These are phyloP conservation scores for Sphecodes monilicornis DNA, from an alignment of 2,888 invertebrate genomes.

Conservation along the genomic window DNA sequence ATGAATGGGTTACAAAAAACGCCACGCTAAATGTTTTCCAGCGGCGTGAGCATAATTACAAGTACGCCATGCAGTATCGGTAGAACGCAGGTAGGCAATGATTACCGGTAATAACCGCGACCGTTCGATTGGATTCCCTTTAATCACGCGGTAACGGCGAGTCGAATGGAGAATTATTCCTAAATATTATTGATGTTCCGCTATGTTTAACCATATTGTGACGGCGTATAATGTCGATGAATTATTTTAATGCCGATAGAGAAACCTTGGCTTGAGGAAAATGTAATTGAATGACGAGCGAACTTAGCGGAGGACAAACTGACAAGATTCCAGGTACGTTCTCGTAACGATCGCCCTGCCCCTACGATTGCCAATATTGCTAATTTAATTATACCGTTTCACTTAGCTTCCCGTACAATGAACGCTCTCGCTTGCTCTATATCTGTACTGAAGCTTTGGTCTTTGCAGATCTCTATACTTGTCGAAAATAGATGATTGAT, in stretches of 20 bases:
- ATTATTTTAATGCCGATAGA: constrained; percentile 37
- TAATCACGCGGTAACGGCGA: constrained; percentile 9
- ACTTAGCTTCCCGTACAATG: no score
- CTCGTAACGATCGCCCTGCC: not conserved
- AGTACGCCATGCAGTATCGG: constrained; percentile 21
- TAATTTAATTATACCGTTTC: not conserved
- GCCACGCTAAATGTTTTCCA: constrained; percentile 55
- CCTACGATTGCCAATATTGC: not conserved
- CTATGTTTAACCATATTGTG: constrained; percentile 25
- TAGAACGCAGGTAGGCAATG: constrained; percentile 29
- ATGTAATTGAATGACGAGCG: constrained; percentile 36
- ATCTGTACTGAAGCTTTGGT: not conserved
- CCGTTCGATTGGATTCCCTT: constrained; percentile 48
- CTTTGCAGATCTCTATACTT: not conserved
- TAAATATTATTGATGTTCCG: constrained; percentile 51
- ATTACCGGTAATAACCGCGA: constrained; percentile 44
- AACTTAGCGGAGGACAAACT: not conserved
- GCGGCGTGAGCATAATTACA: constrained; percentile 51
- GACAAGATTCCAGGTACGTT: not conserved
- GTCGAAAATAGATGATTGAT: not conserved
- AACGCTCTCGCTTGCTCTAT: not conserved
- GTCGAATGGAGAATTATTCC: constrained; percentile 50
- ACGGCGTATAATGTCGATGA: constrained; percentile 28
- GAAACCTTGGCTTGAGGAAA: constrained; percentile 13
- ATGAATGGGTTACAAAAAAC: constrained; percentile 63